These are phyloP conservation scores for Aurelia coerulea DNA, from an alignment of 30 jellyfish, hydroid and myxozoan species.

Conservation along the genomic window DNA sequence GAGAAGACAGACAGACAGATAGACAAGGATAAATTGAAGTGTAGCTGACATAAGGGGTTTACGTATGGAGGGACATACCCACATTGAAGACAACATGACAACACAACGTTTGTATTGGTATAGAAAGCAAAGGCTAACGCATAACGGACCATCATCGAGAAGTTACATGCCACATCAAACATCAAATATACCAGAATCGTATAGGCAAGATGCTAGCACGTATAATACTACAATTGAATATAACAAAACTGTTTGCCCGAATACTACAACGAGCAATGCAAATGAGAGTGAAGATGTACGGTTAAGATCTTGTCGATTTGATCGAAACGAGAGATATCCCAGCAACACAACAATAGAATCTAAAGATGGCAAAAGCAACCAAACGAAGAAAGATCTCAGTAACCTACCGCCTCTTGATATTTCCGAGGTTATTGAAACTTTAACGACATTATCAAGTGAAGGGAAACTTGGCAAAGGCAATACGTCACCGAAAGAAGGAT, in stretches of 20 bases:
- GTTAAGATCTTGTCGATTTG: conserved; percentile 72
- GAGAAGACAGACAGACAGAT: too few species aligned
- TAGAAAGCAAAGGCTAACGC: conserved; percentile 77
- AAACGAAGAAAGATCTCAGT: conserved; percentile 54
- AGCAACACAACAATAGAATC: conserved; percentile 17
- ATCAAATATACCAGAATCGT: conserved; percentile 27
- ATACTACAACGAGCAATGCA: background rate
- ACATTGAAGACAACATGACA: conserved; percentile 70
- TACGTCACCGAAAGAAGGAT: conserved; percentile 44
- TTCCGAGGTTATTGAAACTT: conserved; percentile 84
- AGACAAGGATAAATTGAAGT: too few species aligned
- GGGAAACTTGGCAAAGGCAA: conserved; percentile 72
- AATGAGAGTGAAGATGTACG: conserved; percentile 28
- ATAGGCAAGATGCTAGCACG: conserved; percentile 35
- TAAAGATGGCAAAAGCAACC: conserved; percentile 21
- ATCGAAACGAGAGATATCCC: conserved; percentile 12
- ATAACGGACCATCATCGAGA: conserved; percentile 55
- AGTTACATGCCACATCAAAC: conserved; percentile 52
- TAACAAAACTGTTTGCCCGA: conserved; percentile 6
- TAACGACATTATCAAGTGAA: conserved; percentile 77
- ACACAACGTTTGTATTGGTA: conserved; percentile 84
- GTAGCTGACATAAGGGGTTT: background rate
- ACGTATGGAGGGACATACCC: conserved; percentile 65
- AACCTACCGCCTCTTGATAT: conserved; percentile 87
- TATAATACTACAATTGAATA: conserved; percentile 4